phyloP scores from a whole-genome alignment of 2,888 invertebrate genomes.

The Teleogryllus oceanicus region DNA sequence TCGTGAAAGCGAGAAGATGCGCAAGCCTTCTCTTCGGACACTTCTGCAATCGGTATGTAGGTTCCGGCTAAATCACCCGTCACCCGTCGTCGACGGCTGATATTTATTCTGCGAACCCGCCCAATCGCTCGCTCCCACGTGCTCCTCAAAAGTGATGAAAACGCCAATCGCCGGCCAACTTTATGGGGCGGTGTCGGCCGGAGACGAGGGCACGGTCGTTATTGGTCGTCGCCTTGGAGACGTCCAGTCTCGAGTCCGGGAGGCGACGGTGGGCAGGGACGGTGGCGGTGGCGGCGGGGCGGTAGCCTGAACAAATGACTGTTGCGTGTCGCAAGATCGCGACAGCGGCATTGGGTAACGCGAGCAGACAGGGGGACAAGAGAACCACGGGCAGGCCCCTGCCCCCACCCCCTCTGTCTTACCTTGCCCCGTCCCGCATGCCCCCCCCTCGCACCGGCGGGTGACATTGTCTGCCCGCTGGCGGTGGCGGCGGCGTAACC shows the following conservation, averaged over 20 bases:
- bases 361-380: not conserved
- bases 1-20: not conserved
- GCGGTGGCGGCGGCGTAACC: not conserved
- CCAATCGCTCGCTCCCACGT: not conserved
- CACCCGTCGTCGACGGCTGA: not conserved
- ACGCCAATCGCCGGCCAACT: not conserved
- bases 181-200: not conserved
- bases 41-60: not conserved
- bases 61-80: not conserved
- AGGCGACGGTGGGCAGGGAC: too few species aligned
- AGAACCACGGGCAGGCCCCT: too few species aligned
- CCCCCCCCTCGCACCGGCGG: not conserved
- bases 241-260: too few species aligned
- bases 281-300: not conserved
- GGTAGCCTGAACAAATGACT: not conserved
- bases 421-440: not conserved
- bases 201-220: not conserved
- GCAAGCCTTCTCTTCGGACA: not conserved
- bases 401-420: not conserved
- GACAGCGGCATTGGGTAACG: not conserved
- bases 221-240: not conserved
- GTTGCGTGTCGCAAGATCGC: conserved; percentile 8
- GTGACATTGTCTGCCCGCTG: not conserved
- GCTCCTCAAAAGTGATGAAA: not conserved
- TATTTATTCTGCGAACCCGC: conserved; percentile 18